Conservation (phyloP, 2,888 invertebrate genomes). For the Agrochola macilenta region DNA sequence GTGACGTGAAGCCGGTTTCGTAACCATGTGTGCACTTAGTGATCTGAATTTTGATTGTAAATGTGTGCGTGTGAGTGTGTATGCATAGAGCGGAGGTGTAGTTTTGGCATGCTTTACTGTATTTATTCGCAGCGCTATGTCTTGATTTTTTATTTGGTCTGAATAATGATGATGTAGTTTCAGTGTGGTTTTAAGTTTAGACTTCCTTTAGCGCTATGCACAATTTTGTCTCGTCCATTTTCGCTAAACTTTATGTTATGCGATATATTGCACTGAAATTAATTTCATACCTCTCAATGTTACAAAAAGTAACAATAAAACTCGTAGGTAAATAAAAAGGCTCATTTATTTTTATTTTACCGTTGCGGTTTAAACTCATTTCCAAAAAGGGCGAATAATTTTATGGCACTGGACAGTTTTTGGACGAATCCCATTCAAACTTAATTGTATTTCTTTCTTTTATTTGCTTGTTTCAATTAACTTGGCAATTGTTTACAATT, state of each 20-base stretch:
- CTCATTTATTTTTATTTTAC: conserved; percentile 34
- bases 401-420: conserved; percentile 24
- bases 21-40: no score
- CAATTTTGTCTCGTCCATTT: background rate
- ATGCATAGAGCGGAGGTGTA: no score
- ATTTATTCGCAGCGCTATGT: no score
- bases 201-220: no score
- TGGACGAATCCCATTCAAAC: conserved; percentile 19
- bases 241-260: background rate
- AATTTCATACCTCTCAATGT: background rate
- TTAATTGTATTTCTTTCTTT: conserved; percentile 44
- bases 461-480: conserved; percentile 48
- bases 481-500: conserved; percentile 48
- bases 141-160: no score
- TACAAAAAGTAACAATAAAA: conserved; percentile 10
- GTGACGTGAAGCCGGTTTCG: no score
- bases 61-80: no score
- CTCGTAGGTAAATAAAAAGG: conserved; percentile 20
- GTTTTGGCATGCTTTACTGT: no score
- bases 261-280: background rate
- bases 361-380: conserved; percentile 26
- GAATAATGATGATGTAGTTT: background rate
- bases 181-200: background rate
- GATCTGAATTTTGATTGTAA: no score
- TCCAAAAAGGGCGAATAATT: conserved; percentile 38